phyloP scores from a whole-genome alignment of 1,140 invertebrate species.

The Trichonephila clavata region DNA sequence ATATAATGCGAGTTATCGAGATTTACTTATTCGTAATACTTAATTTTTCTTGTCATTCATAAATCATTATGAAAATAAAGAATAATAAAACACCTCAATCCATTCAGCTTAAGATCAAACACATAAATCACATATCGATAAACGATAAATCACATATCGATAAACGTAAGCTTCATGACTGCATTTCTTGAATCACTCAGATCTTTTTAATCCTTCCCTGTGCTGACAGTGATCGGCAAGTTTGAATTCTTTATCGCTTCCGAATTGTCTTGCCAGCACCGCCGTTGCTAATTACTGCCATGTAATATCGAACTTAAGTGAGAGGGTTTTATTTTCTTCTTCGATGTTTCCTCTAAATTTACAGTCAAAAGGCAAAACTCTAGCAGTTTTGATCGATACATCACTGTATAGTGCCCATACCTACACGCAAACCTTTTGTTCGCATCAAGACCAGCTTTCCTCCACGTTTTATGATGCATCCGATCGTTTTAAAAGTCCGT shows the following conservation, averaged over 20 bases:
- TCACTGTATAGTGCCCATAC: neutral
- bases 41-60: neutral
- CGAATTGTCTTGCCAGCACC: neutral
- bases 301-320: conserved; percentile 12
- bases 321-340: neutral
- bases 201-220: neutral
- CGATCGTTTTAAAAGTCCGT: conserved; percentile 56
- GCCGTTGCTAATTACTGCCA: neutral
- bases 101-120: neutral
- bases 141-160: neutral
- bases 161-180: neutral
- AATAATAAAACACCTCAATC: neutral
- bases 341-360: neutral
- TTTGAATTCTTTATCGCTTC: conserved; percentile 16
- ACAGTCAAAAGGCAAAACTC: neutral
- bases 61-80: neutral
- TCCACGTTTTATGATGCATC: neutral
- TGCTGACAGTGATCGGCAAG: neutral
- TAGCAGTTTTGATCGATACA: neutral
- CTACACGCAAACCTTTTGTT: neutral
- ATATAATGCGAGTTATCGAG: neutral
- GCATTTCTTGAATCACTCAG: neutral
- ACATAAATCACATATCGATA: neutral
- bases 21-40: neutral
- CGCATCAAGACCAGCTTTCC: neutral